Evolutionary conservation across 1,140 invertebrate genomes (phyloP).

Genomic region (Branchinecta lynchi): DNA sequence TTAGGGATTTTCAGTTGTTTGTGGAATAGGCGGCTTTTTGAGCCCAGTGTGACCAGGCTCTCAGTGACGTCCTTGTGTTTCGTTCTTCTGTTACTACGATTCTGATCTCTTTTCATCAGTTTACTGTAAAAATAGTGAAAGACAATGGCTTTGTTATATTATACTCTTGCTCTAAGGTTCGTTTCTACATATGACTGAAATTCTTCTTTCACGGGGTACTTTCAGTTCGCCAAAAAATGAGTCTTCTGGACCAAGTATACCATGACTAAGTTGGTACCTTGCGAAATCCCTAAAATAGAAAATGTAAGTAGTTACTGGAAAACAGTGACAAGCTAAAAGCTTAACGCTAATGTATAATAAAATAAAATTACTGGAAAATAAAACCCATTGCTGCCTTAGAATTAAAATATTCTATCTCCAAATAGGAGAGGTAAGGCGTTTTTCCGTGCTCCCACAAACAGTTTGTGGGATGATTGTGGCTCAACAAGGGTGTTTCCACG

Average conservation of each 20-base stretch:
- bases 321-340: neutral
- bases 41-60: too few relatives aligned
- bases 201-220: constrained; percentile 32
- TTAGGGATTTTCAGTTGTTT: too few relatives aligned
- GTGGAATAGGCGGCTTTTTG: too few relatives aligned
- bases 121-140: too few relatives aligned
- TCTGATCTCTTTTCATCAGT: too few relatives aligned
- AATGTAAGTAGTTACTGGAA: neutral
- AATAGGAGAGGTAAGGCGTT: neutral
- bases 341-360: neutral
- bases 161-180: constrained; percentile 26
- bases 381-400: neutral
- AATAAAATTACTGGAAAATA: neutral
- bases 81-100: too few relatives aligned
- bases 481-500: too few relatives aligned
- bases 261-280: constrained; percentile 39
- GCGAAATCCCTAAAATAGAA: constrained; percentile 31
- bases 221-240: constrained; percentile 32
- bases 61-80: too few relatives aligned
- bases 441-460: neutral
- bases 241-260: constrained; percentile 32
- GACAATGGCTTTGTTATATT: too few relatives aligned
- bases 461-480: too few relatives aligned
- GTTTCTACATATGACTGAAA: constrained; percentile 39
- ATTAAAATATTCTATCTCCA: neutral